Evolutionary conservation across 2,888 invertebrate species (phyloP), one percentile per base, ranked within the genome.

Genomic region (Cataglyphis albicans): DNA sequence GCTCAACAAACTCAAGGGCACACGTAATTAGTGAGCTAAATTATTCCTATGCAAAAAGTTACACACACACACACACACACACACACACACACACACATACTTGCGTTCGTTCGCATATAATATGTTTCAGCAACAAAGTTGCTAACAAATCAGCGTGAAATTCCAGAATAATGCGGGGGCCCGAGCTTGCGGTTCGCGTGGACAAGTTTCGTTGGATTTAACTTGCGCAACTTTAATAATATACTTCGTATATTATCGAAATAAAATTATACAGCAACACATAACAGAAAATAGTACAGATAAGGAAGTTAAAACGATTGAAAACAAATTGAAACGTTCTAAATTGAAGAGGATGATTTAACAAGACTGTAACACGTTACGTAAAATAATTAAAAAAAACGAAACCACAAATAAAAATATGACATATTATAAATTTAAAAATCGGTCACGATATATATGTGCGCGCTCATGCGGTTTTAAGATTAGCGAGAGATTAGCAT

Each of bases 121-220:
- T 72, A 80, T 72, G 78, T 80, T 72, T 35, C 59, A 18, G 44
- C 57, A 78, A 78, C 78, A 48, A 80, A 80, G 78, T 80, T 80
- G 59, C 59, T 72, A 44, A 80, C 78, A 80, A 80, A 80, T 80
- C 78, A 44, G 44, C 55, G 76, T 73, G 35, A 72, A 80, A 80
- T 80, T 72, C 59, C 35, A 59, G 44, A 67, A 80, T 80, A 78
- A 78, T 72, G 59, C 12, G 25, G 44, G 44, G 12, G 72, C 41
- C 0, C 12, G 29, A 52, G 68, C 29, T 32, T 70, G 57, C 38
- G 55, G 29, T 29, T 55, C 55, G 44, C 15, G 38, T 55, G 78
- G 72, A 72, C 73, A 78, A 59, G 72, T 72, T 78, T 32, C 18
- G 57, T 68, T 41, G 68, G 25, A 25, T 59, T 59, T 80, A 80